These are phyloP conservation scores for Frieseomelitta varia DNA, from an alignment of 1,140 invertebrate species.

Conservation along the genomic window DNA sequence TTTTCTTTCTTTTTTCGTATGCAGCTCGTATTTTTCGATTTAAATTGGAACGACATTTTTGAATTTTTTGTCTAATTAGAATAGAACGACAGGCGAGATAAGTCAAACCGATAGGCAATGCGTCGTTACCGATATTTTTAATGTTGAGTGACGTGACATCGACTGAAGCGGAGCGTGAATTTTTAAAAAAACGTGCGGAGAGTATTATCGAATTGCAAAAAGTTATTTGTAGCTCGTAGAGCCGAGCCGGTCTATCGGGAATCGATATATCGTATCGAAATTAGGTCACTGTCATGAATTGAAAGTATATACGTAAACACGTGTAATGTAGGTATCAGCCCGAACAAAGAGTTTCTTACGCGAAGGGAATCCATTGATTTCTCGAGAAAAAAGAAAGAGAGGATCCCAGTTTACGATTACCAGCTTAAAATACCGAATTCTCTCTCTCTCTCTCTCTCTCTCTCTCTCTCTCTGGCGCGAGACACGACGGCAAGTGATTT, in stretches of 20 bases:
- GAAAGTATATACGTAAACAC: neutral
- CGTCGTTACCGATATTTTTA: too few relatives aligned
- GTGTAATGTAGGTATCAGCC: neutral
- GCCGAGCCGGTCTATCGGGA: neutral
- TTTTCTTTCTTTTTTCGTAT: too few relatives aligned
- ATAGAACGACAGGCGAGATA: too few relatives aligned
- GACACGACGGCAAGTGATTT: constrained; percentile 33
- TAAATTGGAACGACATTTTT: too few relatives aligned
- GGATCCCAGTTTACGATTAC: neutral
- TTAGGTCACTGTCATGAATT: constrained; percentile 2
- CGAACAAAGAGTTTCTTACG: neutral
- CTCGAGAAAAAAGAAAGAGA: too few relatives aligned
- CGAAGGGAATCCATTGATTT: neutral
- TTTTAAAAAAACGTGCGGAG: neutral
- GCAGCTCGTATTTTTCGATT: too few relatives aligned
- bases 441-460: neutral
- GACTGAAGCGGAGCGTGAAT: neutral
- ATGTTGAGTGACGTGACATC: neutral
- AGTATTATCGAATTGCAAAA: neutral
- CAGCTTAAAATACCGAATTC: neutral
- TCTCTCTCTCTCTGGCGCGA: neutral
- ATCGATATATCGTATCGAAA: neutral
- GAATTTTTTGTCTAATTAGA: too few relatives aligned
- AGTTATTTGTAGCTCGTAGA: neutral
- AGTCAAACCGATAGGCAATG: too few relatives aligned